Evolutionary conservation across 2,888 invertebrate genomes (phyloP).

Genomic region (Nephrotoma flavescens): DNA sequence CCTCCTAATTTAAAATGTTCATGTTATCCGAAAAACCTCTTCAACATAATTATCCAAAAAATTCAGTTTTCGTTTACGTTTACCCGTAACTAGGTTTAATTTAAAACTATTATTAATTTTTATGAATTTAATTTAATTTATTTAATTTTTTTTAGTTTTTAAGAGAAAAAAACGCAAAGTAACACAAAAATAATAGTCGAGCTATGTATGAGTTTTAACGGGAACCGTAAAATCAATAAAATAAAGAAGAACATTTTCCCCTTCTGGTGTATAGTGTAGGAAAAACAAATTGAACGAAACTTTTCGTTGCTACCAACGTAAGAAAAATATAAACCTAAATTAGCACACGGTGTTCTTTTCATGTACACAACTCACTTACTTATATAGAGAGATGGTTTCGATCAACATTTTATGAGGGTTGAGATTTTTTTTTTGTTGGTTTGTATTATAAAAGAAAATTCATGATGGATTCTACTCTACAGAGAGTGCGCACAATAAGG

Average conservation of each 20-base stretch:
- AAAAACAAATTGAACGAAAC: background rate
- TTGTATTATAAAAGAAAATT: background rate
- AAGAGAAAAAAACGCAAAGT: background rate
- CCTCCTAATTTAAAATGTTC: background rate
- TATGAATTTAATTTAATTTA: background rate
- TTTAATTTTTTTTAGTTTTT: background rate
- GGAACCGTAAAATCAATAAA: background rate
- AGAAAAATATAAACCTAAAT: background rate
- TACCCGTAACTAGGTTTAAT: background rate
- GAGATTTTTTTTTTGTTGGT: background rate
- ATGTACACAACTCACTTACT: background rate
- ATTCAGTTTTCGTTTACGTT: background rate
- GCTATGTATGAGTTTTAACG: background rate
- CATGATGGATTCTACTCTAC: background rate
- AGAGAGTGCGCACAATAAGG: background rate
- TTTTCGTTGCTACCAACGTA: background rate
- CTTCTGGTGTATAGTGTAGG: background rate
- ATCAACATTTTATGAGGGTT: background rate
- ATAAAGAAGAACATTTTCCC: background rate
- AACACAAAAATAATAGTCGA: background rate
- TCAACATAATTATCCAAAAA: background rate
- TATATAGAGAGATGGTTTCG: background rate
- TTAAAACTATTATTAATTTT: background rate
- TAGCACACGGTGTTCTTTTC: background rate
- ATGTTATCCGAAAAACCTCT: background rate